phyloP scores from a whole-genome alignment of 2,113 vertebrate genomes.

The Recurvirostra avosetta region DNA sequence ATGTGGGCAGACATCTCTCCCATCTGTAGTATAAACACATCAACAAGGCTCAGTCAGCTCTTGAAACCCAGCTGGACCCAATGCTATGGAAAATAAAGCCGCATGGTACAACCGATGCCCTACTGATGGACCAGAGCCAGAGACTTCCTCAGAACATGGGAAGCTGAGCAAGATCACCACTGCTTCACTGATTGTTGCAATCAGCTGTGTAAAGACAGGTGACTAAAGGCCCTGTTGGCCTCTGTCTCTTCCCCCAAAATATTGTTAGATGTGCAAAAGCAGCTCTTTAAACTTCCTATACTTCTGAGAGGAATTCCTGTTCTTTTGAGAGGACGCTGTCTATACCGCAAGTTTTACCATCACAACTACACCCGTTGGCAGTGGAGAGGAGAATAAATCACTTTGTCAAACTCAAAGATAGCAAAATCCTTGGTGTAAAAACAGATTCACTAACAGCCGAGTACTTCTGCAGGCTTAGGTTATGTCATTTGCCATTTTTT shows the following conservation, averaged over 20 bases:
- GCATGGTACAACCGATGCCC: background rate
- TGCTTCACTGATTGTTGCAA: background rate
- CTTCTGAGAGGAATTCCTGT: background rate
- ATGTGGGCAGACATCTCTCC: background rate
- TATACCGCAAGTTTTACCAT: background rate
- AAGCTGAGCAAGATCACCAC: background rate
- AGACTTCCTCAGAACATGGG: background rate
- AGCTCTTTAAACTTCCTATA: background rate
- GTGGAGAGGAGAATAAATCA: background rate
- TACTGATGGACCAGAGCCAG: background rate
- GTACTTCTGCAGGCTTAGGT: background rate
- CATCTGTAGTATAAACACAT: background rate
- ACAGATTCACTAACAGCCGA: background rate
- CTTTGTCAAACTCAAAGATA: background rate
- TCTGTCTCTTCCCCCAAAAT: background rate
- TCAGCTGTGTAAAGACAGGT: rapidly evolving
- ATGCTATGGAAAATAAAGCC: background rate
- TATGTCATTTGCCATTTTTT: background rate
- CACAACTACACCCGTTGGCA: background rate
- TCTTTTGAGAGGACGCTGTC: background rate
- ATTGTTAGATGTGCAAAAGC: background rate
- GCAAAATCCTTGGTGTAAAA: background rate
- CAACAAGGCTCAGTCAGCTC: background rate
- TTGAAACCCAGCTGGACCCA: background rate
- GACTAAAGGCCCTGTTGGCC: background rate